phyloP scores from a whole-genome alignment of 2,113 vertebrate genomes.

The Calonectris borealis region DNA sequence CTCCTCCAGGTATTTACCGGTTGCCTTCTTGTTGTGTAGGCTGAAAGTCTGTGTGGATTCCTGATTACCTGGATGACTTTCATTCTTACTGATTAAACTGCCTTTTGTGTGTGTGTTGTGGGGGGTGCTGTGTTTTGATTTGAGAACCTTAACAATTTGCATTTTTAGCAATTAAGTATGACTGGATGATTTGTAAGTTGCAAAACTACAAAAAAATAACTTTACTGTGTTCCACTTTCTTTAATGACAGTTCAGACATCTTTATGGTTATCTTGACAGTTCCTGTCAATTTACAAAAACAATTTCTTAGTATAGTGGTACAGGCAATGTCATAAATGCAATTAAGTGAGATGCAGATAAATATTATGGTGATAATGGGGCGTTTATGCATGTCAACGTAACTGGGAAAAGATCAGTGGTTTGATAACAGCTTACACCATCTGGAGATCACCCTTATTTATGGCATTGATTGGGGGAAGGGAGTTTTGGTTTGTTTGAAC shows the following conservation, averaged over 20 bases:
- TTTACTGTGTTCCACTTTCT: background rate
- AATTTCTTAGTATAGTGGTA: background rate
- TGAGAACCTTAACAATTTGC: background rate
- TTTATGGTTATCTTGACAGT: background rate
- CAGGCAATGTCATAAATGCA: background rate
- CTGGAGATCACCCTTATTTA: background rate
- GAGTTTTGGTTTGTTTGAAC: background rate
- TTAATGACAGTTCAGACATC: background rate
- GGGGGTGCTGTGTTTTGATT: background rate
- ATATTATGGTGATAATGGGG: background rate
- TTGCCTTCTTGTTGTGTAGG: background rate
- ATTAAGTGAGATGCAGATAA: background rate
- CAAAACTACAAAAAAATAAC: background rate
- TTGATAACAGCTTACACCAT: background rate
- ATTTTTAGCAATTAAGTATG: background rate
- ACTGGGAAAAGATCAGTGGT: background rate
- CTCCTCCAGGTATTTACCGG: background rate
- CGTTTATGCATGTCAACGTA: background rate
- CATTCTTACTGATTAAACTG: background rate
- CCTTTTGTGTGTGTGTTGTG: background rate
- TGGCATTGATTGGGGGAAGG: background rate
- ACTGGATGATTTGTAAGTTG: background rate
- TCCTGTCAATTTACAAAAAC: background rate
- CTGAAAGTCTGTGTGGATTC: background rate
- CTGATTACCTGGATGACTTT: background rate